Base-by-base conservation (phyloP, 2,888 invertebrate species). In the Macrophya alboannulata region DNA sequence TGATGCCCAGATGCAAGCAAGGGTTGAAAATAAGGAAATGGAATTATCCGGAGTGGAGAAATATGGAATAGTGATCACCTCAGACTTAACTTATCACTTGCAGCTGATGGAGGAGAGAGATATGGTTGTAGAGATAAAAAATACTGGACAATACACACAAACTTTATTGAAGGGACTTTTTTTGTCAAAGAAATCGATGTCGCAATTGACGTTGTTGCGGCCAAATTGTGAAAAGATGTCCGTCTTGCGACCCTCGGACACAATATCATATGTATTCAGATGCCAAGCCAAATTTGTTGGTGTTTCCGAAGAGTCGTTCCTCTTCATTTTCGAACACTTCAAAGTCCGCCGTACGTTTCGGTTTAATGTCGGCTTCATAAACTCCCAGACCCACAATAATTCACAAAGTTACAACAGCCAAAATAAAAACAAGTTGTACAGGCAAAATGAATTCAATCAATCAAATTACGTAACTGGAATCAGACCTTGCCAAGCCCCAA, bases 271-370 rank as follows among this genome's bases (percentile, higher is more conserved):
- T 82, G 93, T 90, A 59, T 94, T 96, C 84, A 93, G 92, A 85
- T 96, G 96, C 88, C 92, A 90, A 55, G 95, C 95, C 9, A 95
- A 95, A 92, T 95, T 95, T 91, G 93, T 96, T 85, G 97, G 97
- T 2, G 92, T 91, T 72, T 95, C 95, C 15, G 95, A 94, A 87
- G 97, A 97, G 94, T 92, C 95, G 59, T 92, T 96, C 79, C 92
- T 96, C 37, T 95, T 97, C 87, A 91, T 94, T 74, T 97, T 97
- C 90, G 94, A 94, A 90, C 94, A 94, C 45, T 96, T 96, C 90
- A 95, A 95, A 91, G 94, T 97, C 43, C 95, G 95, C 87, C 94
- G 96, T 87, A 93, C 94, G 84, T 94, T 97, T 88, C 93, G 94
- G 86, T 95, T 96, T 85, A 94, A 93, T 90, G 94, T 96, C 37